Evolutionary conservation across 2,113 vertebrate genomes (phyloP), one percentile per base, ranked within the genome.

Genomic region (Rynchops niger): DNA sequence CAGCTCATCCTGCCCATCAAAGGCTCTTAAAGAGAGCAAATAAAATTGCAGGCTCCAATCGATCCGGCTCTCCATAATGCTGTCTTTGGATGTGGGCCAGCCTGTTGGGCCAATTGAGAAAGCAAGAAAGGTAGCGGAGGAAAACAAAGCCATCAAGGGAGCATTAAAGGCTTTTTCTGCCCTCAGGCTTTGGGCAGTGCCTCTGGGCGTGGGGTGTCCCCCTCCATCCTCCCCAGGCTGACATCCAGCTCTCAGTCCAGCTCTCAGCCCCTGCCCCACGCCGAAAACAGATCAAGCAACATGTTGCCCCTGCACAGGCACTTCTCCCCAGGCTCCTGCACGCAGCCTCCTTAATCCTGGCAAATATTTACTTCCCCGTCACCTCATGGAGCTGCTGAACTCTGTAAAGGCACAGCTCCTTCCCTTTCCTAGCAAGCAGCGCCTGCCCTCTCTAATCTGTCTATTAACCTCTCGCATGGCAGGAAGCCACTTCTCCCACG

Each of bases 1-100:
- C 59, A 69, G 91, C 79, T 90, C 91, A 81, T 78, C 55, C 86
- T 85, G 82, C 88, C 85, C 86, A 91, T 95, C 96, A 95, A 90
- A 95, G 67, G 91, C 94, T 97, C 94, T 97, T 96, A 97, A 96
- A 89, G 90, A 92, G 50, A 76, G 92, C 76, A 97, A 97, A 97
- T 97, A 97, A 96, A 97, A 94, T 93, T 96, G 95, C 92, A 95
- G 87, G 74, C 92, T 84, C 94, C 65, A 82, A 97, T 97, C 96
- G 90, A 97, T 98, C 93, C 8, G 12, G 69, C 10, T 1, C 36
- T 94, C 93, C 1, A n/a, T 96, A 97, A 97, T 98, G 97, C 95
- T 97, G 94, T 97, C 92, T 95, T 90, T 97, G 97, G 97, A 97
- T 87, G 49, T 43, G 66, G 95, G 96, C 97, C 97, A 97, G 94